Evolutionary conservation across 30 jellyfish, hydroid and myxozoan genomes (phyloP).

Genomic region (Haliclystus octoradiatus): DNA sequence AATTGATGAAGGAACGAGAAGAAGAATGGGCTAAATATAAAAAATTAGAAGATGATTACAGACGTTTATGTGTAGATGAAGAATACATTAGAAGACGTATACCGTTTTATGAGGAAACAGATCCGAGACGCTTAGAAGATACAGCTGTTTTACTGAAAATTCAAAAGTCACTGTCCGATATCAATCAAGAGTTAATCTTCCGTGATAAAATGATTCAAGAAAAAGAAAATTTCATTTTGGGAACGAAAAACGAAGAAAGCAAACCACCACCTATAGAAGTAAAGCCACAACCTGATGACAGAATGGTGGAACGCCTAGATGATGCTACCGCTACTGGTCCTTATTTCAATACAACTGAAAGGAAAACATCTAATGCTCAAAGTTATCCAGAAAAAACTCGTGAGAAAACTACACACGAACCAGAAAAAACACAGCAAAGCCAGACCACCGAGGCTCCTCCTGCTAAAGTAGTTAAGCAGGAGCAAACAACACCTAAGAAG

Average conservation of each 20-base stretch:
- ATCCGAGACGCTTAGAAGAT: slow-evolving; percentile 70
- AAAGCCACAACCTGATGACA: neutral
- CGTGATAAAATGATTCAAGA: slow-evolving; percentile 85
- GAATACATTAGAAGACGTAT: slow-evolving; percentile 55
- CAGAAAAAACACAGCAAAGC: no score
- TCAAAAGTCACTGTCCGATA: slow-evolving; percentile 55
- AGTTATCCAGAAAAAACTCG: neutral
- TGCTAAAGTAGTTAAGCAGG: neutral
- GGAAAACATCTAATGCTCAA: neutral
- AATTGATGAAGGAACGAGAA: slow-evolving; percentile 66
- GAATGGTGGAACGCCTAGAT: neutral
- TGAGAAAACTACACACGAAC: neutral
- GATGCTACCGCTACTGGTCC: neutral
- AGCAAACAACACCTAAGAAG: neutral
- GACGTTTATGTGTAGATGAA: slow-evolving; percentile 71
- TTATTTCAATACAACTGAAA: neutral
- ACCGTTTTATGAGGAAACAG: slow-evolving; percentile 52
- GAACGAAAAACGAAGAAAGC: neutral
- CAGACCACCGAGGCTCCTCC: no score
- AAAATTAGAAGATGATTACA: slow-evolving; percentile 69
- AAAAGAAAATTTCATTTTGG: slow-evolving; percentile 36
- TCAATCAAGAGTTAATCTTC: slow-evolving; percentile 57
- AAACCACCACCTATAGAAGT: neutral
- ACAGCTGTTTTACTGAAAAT: slow-evolving; percentile 51
- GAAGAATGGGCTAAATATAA: slow-evolving; percentile 52